Conservation (phyloP, 2,113 vertebrate species). For the Sebastes schlegelii region DNA sequence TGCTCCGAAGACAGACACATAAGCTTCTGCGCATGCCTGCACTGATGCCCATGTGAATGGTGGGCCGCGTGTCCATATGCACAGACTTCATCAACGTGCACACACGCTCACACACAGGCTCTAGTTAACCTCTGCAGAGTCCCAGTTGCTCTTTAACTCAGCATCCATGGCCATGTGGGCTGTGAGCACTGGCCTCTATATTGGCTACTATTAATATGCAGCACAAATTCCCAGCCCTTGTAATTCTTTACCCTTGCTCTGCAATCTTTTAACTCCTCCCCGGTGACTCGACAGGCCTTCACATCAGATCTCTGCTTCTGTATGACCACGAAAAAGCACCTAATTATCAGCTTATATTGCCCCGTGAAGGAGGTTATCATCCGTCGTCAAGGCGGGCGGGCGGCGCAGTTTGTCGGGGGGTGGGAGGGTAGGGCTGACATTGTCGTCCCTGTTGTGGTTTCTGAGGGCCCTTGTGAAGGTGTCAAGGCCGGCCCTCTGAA, state of each 20-base stretch:
- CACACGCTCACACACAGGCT: slow-evolving; percentile 5
- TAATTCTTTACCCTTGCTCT: slow-evolving; percentile 57
- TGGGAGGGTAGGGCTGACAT: slow-evolving; percentile 27
- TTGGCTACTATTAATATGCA: slow-evolving; percentile 53
- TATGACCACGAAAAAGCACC: slow-evolving; percentile 49
- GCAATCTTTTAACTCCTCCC: slow-evolving; percentile 54
- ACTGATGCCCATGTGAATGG: slow-evolving; percentile 12
- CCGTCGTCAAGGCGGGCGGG: background rate
- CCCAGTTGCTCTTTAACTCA: slow-evolving; percentile 50
- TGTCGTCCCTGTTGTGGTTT: slow-evolving; percentile 35
- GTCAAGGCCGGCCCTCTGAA: slow-evolving; percentile 35
- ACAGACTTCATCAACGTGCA: background rate
- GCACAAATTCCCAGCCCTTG: slow-evolving; percentile 52
- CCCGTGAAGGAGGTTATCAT: slow-evolving; percentile 49
- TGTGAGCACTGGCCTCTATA: slow-evolving; percentile 42
- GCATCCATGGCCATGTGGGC: slow-evolving; percentile 59
- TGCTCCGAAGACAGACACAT: slow-evolving; percentile 37
- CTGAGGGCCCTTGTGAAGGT: slow-evolving; percentile 37
- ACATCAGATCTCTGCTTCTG: slow-evolving; percentile 56
- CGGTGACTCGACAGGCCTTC: slow-evolving; percentile 29
- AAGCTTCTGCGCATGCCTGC: slow-evolving; percentile 42
- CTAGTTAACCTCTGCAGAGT: slow-evolving; percentile 57
- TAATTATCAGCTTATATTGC: slow-evolving; percentile 64
- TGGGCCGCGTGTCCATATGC: background rate
- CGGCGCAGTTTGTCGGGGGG: background rate